These are phyloP conservation scores for Erpornis zantholeuca DNA, from an alignment of 2,113 vertebrate species.

Conservation along the genomic window DNA sequence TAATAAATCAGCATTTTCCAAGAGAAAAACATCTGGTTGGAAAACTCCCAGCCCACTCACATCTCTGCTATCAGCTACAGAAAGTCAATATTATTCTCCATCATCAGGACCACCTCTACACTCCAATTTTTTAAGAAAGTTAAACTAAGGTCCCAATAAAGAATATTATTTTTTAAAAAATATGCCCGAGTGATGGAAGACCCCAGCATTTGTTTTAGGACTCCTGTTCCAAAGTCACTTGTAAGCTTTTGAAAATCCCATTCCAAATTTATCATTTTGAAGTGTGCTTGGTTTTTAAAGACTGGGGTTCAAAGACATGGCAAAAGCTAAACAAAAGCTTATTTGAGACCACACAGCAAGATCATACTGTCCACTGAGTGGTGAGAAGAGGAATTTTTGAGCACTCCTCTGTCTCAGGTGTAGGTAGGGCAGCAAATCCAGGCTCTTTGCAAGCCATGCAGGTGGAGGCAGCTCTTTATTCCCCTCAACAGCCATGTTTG, in stretches of 20 bases:
- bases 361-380: background rate
- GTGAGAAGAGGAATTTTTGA: background rate
- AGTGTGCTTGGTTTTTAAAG: background rate
- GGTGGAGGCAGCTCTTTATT: background rate
- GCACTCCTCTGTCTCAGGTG: fast-evolving
- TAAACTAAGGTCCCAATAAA: background rate
- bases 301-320: background rate
- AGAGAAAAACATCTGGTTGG: slow-evolving; percentile 43
- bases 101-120: background rate
- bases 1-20: slow-evolving; percentile 60
- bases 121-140: slow-evolving; percentile 8
- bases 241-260: background rate
- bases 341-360: background rate
- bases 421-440: background rate
- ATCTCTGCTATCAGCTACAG: slow-evolving; percentile 42
- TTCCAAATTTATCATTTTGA: background rate
- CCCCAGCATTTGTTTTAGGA: background rate
- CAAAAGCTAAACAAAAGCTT: background rate
- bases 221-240: background rate
- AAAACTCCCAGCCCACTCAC: slow-evolving; percentile 44
- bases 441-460: background rate
- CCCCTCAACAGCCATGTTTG: background rate
- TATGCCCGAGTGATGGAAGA: background rate
- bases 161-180: background rate
- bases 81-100: slow-evolving; percentile 51